Percentiles rank a stretch among this genome's conserved stretches.
phyloP scores from a whole-genome alignment of 2,113 vertebrate genomes.

The Tragelaphus buxtoni region DNA sequence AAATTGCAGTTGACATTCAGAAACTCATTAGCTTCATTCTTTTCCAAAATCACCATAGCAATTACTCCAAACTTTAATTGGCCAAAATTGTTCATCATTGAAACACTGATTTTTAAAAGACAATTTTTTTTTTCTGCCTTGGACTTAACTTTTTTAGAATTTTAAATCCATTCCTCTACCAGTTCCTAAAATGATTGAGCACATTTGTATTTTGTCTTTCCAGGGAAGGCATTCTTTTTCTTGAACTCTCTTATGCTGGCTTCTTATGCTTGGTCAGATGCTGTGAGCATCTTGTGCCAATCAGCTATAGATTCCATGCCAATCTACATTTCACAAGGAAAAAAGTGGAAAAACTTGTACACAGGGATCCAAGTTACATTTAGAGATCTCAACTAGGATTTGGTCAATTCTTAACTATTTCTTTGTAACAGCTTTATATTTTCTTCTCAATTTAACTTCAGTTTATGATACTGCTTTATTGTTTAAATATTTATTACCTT shows the following conservation, averaged over 20 bases:
- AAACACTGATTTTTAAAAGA: conserved; percentile 45
- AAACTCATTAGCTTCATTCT: conserved; percentile 74
- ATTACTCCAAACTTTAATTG: conserved; percentile 72
- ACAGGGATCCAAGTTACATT: neutral
- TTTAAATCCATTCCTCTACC: conserved; percentile 25
- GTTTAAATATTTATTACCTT: neutral
- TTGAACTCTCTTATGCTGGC: neutral
- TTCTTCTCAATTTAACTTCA: neutral
- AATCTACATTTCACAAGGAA: neutral
- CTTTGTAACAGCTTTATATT: neutral
- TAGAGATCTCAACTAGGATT: neutral
- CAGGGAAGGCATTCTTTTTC: neutral
- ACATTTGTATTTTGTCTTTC: neutral
- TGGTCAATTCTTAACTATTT: neutral
- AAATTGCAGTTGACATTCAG: conserved; percentile 70
- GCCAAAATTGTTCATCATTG: conserved; percentile 66
- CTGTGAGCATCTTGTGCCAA: neutral
- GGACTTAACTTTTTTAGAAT: conserved; percentile 47
- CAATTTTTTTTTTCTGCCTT: neutral
- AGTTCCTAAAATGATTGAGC: neutral
- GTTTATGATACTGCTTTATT: conserved; percentile 11
- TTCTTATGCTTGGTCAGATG: neutral
- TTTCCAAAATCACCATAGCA: conserved; percentile 66
- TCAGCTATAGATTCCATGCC: neutral
- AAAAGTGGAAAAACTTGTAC: neutral